Evolutionary conservation across 1,140 invertebrate species (phyloP).

Genomic region (Lucilia cuprina): DNA sequence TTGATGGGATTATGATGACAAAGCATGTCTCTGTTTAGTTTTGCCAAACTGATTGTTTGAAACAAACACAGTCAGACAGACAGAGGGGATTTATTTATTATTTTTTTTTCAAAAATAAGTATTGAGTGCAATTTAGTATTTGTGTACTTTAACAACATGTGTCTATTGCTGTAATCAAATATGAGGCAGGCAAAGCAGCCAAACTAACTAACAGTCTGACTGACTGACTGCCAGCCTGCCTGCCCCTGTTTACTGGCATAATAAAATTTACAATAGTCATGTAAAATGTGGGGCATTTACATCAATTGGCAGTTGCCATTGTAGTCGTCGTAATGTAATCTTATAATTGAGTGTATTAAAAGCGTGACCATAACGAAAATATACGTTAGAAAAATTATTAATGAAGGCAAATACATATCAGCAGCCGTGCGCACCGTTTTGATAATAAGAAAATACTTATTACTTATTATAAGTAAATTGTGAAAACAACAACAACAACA

Average conservation of each 20-base stretch:
- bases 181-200: not conserved
- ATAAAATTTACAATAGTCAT: not conserved
- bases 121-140: not conserved
- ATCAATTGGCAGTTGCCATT: not conserved
- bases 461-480: too few relatives aligned
- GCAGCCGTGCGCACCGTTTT: too few relatives aligned
- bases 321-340: slow-evolving; percentile 23
- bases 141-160: not conserved
- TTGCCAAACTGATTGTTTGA: not conserved
- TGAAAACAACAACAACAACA: too few relatives aligned
- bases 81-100: not conserved
- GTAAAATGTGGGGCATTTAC: slow-evolving; percentile 31
- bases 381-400: not conserved
- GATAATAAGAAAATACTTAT: too few relatives aligned
- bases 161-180: not conserved
- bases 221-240: not conserved
- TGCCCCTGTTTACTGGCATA: not conserved
- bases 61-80: not conserved
- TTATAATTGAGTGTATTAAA: slow-evolving; percentile 32
- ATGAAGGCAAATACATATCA: not conserved
- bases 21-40: slow-evolving; percentile 21
- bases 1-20: slow-evolving; percentile 11
- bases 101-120: too few relatives aligned
- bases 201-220: not conserved
- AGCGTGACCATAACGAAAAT: slow-evolving; percentile 30